Evolutionary conservation across 2,888 invertebrate genomes (phyloP).

Genomic region (Drosophila siamana): DNA sequence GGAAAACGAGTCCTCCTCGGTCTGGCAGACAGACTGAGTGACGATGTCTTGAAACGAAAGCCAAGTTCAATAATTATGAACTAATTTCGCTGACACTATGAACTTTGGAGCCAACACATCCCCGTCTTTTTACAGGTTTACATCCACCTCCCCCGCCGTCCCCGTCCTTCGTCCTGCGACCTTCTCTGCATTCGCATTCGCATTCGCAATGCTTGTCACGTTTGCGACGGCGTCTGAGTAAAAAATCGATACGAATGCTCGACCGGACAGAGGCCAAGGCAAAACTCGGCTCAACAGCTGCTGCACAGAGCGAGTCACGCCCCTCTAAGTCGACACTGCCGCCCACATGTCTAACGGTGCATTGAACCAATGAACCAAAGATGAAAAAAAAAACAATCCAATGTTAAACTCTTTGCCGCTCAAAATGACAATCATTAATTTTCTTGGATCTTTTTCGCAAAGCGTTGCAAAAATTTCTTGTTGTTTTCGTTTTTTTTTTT

Average conservation of each 20-base stretch:
- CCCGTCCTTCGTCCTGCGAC: neutral
- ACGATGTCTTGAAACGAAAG: conserved; percentile 22
- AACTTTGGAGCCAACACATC: conserved; percentile 42
- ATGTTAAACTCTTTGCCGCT: conserved; percentile 43
- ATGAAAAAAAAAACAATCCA: neutral
- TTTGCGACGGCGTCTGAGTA: conserved; percentile 68
- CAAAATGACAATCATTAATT: conserved; percentile 58
- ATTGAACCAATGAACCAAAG: conserved; percentile 42
- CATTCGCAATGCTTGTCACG: conserved; percentile 69
- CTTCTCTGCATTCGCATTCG: conserved; percentile 6
- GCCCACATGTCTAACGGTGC: conserved; percentile 35
- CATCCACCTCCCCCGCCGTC: neutral
- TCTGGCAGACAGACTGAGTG: conserved; percentile 1
- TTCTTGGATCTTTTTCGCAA: conserved; percentile 44
- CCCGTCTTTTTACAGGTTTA: neutral
- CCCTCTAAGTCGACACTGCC: too few relatives aligned
- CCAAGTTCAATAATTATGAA: conserved; percentile 57
- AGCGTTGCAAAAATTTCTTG: conserved; percentile 61
- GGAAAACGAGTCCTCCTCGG: conserved; percentile 10
- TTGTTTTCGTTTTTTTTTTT: conserved; percentile 12
- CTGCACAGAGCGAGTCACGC: conserved; percentile 20
- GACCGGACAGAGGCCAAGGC: conserved; percentile 46
- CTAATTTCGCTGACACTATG: conserved; percentile 68
- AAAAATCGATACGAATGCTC: conserved; percentile 64
- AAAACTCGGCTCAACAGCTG: conserved; percentile 42